Evolutionary conservation across 2,888 invertebrate genomes (phyloP).

Genomic region (Phyllotreta striolata): DNA sequence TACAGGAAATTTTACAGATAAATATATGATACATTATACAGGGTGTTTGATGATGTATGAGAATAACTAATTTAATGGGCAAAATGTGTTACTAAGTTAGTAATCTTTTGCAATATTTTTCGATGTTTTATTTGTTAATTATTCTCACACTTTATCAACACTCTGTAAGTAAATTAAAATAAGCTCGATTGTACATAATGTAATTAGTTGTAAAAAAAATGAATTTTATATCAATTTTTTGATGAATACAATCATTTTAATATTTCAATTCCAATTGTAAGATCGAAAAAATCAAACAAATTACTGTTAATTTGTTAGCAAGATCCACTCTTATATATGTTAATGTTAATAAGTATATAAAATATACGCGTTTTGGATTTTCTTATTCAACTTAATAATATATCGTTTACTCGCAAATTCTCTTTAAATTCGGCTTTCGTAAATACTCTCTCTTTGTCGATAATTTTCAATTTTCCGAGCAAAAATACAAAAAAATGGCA

Average conservation of each 20-base stretch:
- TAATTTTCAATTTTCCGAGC: too few relatives aligned
- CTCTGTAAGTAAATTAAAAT: not conserved
- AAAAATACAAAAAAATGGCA: too few relatives aligned
- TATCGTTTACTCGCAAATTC: too few relatives aligned
- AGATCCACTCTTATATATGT: slow-evolving; percentile 5
- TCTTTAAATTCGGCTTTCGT: too few relatives aligned
- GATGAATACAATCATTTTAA: too few relatives aligned
- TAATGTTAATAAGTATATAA: slow-evolving; percentile 10
- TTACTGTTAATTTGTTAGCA: slow-evolving; percentile 10
- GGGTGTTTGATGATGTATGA: not conserved
- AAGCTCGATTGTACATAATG: not conserved
- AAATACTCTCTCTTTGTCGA: too few relatives aligned
- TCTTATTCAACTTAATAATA: too few relatives aligned
- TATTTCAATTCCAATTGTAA: too few relatives aligned
- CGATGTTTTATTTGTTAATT: not conserved
- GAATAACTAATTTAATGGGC: too few relatives aligned
- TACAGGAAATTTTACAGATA: not conserved
- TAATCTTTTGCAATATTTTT: not conserved
- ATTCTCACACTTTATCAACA: not conserved
- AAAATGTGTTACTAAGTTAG: too few relatives aligned
- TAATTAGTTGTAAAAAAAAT: too few relatives aligned
- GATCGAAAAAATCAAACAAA: not conserved
- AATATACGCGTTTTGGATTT: not conserved
- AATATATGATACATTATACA: not conserved
- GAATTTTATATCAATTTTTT: too few relatives aligned